These are phyloP conservation scores for Tupaia chinensis DNA, from an alignment of 2,113 vertebrate species.

Conservation along the genomic window DNA sequence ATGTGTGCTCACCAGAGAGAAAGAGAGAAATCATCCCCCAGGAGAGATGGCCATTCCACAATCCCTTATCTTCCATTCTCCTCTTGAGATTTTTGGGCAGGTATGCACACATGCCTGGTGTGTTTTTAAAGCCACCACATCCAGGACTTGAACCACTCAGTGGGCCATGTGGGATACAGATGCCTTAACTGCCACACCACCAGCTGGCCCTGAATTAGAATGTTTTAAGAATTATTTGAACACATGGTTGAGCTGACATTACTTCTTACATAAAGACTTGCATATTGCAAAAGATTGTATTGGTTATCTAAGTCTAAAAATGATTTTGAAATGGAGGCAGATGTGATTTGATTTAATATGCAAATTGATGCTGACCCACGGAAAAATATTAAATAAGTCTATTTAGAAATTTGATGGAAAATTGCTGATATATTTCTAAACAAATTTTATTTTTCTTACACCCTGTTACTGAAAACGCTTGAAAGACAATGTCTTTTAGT, in stretches of 20 bases:
- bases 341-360: conserved; percentile 67
- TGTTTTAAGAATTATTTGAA: conserved; percentile 48
- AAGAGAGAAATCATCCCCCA: too few species aligned
- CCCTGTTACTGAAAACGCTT: conserved; percentile 57
- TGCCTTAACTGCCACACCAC: too few species aligned
- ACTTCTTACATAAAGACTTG: conserved; percentile 46
- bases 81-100: too few species aligned
- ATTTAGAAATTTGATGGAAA: conserved; percentile 57
- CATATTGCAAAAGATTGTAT: conserved; percentile 43
- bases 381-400: conserved; percentile 49
- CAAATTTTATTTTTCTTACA: conserved; percentile 34
- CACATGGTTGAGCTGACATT: neutral
- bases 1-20: too few species aligned
- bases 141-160: too few species aligned
- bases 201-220: neutral
- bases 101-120: too few species aligned
- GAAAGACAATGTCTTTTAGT: conserved; percentile 57
- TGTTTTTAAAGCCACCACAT: too few species aligned
- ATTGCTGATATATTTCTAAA: conserved; percentile 57
- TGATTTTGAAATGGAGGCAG: conserved; percentile 65
- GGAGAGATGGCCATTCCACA: too few species aligned
- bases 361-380: conserved; percentile 59
- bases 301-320: conserved; percentile 70
- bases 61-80: too few species aligned
- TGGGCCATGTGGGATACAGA: too few species aligned